A percentile compares a stretch with the other conserved stretches of the same genome.
phyloP scores from a whole-genome alignment of 2,888 invertebrate species.

The Choreutis nemorana region DNA sequence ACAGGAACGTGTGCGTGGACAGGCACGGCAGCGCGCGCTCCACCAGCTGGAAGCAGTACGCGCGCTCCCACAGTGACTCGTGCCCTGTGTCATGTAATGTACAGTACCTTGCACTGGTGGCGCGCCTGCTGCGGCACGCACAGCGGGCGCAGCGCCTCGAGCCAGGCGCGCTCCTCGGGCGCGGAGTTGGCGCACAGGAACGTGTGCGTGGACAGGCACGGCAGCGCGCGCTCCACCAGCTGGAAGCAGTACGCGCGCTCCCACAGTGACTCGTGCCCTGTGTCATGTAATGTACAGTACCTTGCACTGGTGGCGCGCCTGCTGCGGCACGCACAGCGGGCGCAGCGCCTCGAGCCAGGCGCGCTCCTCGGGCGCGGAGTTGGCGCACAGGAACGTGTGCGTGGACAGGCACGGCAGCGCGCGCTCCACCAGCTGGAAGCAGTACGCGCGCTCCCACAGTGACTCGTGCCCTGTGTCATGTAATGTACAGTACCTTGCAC shows the following conservation, averaged over 20 bases:
- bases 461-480: no score
- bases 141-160: constrained; percentile 88
- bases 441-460: constrained; percentile 93
- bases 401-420: constrained; percentile 92
- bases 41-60: constrained; percentile 95
- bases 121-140: constrained; percentile 89
- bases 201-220: constrained; percentile 90
- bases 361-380: constrained; percentile 77
- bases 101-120: constrained; percentile 81
- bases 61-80: constrained; percentile 94
- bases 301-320: constrained; percentile 82
- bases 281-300: no score
- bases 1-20: constrained; percentile 91
- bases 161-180: constrained; percentile 86
- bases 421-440: constrained; percentile 94
- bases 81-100: no score
- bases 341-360: constrained; percentile 94
- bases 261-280: constrained; percentile 95
- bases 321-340: constrained; percentile 88
- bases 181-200: constrained; percentile 87
- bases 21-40: constrained; percentile 92
- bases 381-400: constrained; percentile 89
- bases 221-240: constrained; percentile 91
- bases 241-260: constrained; percentile 96
- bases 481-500: no score